Conservation (phyloP, 2,888 invertebrate species). For the Linyphia triangularis region DNA sequence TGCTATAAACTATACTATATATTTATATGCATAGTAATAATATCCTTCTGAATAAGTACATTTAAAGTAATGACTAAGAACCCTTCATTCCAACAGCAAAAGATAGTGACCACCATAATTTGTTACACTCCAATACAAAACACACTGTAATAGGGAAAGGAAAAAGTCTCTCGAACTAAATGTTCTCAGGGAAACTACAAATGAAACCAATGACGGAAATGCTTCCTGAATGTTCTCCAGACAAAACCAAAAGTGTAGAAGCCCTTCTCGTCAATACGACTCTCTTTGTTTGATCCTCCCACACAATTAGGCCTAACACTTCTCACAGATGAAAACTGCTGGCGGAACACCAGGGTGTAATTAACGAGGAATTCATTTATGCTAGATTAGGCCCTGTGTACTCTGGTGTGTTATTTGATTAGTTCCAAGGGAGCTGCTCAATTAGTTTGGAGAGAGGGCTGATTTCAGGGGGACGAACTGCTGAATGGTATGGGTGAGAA, state of each 20-base stretch:
- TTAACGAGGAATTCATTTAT: slow-evolving; percentile 40
- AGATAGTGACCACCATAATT: background rate
- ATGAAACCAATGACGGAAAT: background rate
- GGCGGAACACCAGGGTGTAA: background rate
- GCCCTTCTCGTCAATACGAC: background rate
- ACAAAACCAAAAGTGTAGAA: background rate
- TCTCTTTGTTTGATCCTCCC: background rate
- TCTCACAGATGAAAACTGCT: background rate
- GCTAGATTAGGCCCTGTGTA: slow-evolving; percentile 19
- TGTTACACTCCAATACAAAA: background rate
- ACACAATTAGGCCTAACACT: background rate
- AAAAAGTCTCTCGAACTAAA: background rate
- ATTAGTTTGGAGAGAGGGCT: background rate
- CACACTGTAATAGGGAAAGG: background rate
- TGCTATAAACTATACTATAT: no score
- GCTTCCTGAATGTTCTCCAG: background rate
- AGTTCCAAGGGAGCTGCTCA: slow-evolving; percentile 9
- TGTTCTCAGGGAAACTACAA: background rate
- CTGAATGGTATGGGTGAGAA: background rate
- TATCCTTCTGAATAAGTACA: no score
- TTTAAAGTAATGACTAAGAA: no score
- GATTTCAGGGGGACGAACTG: background rate
- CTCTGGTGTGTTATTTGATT: slow-evolving; percentile 40
- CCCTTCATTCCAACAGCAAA: no score
- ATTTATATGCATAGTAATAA: no score